Conservation (phyloP, 2,888 invertebrate species). For the Prosopocoilus inquinatus region DNA sequence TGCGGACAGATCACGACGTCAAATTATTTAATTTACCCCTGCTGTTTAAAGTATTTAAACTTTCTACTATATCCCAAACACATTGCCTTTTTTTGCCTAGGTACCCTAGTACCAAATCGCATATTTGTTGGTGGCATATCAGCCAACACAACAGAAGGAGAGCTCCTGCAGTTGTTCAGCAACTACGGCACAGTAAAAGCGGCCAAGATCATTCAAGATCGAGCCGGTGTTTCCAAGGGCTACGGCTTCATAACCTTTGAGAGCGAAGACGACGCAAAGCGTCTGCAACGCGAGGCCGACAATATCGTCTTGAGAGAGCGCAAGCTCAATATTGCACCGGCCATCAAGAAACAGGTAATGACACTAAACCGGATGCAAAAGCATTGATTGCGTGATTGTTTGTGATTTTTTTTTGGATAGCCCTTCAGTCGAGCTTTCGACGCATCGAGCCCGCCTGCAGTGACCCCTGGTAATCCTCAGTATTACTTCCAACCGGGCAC, state of each 20-base stretch:
- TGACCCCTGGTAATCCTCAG: conserved; percentile 48
- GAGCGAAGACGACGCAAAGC: conserved; percentile 80
- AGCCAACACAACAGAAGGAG: conserved; percentile 88
- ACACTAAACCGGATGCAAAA: no score
- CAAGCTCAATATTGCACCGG: conserved; percentile 83
- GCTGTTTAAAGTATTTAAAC: no score
- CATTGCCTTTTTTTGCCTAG: conserved; percentile 48
- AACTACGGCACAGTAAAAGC: conserved; percentile 86
- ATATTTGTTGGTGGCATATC: conserved; percentile 97
- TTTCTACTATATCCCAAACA: no score
- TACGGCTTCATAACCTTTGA: conserved; percentile 86
- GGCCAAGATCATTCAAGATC: conserved; percentile 91
- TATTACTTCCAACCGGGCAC: conserved; percentile 50
- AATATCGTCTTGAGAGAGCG: conserved; percentile 76
- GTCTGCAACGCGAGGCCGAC: conserved; percentile 71
- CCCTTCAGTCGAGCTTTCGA: conserved; percentile 56
- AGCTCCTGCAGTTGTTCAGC: conserved; percentile 88
- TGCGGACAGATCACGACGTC: neutral
- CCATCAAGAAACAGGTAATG: conserved; percentile 77
- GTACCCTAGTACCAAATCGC: conserved; percentile 88
- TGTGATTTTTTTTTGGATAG: conserved; percentile 25
- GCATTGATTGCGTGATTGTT: neutral
- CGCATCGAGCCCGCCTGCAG: conserved; percentile 56
- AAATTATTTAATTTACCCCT: no score
- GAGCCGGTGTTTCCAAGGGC: conserved; percentile 93